Base-by-base conservation (phyloP, 2,113 vertebrate species). In the Camarhynchus parvulus region DNA sequence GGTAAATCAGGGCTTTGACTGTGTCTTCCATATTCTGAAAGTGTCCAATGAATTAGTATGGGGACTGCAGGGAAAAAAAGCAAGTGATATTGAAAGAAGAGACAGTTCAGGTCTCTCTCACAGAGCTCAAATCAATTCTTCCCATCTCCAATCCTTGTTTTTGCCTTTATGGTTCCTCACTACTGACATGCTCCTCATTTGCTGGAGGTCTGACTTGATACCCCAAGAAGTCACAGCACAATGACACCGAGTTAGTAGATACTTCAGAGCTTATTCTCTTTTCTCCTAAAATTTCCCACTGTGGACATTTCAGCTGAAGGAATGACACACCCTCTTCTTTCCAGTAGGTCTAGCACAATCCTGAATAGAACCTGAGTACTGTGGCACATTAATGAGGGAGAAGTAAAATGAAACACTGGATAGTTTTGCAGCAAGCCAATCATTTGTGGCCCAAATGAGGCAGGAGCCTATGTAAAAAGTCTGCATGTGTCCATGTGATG, bases 111-210 rank as follows among this genome's bases (percentile, higher is more conserved):
- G 25, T 18, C 11, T 63, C 19, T 53, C 17, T 55, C 30, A 13
- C 22, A 42, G 25, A 0, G 2, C 3, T 50, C 47, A 22, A 9
- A 59, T 53, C 31, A n/a, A 3, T 33, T 31, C 27, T 82, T 78
- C 15, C 35, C 19, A 13, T 28, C 13, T 10, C 13, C 17, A 22
- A 0, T 37, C 73, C 12, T 62, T 68, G 30, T 25, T 90, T 59
- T 58, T 41, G 19, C n/a, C 74, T 56, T 44, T 33, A 7, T 0
- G 1, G 4, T 22, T 82, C 56, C 13, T 75, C 20, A 21, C 9
- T 21, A 9, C 5, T 37, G 55, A 10, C 5, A 5, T 8, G 15
- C 7, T 59, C 19, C 67, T 58, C 2, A 0, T 24, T n/a, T 78
- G 2, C 61, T 61, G 37, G 23, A 22, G 5, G 11, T 58, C 68